Evolutionary conservation across 2,888 invertebrate genomes (phyloP).

Genomic region (Lissonota sp.): DNA sequence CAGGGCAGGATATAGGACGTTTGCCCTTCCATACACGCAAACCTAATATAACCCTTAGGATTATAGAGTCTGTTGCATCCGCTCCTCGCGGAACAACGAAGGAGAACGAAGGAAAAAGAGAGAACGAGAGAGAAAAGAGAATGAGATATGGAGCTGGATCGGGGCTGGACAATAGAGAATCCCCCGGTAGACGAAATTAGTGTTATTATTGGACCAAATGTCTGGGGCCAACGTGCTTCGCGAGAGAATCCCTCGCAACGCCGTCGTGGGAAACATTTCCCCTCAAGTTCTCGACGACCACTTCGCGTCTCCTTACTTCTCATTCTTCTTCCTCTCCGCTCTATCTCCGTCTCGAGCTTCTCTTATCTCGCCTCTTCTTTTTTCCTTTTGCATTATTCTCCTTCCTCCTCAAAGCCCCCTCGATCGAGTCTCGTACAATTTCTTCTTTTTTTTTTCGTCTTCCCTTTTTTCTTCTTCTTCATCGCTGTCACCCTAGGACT

Average conservation of each 20-base stretch:
- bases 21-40: constrained; percentile 56
- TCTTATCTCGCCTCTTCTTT: constrained; percentile 9
- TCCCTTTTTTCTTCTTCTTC: constrained; percentile 34
- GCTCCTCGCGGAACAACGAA: constrained; percentile 41
- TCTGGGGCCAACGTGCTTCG: constrained; percentile 75
- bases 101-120: constrained; percentile 42
- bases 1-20: constrained; percentile 52
- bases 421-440: constrained; percentile 34
- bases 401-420: constrained; percentile 26
- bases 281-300: constrained; percentile 54
- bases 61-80: constrained; percentile 66
- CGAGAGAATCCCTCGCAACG: constrained; percentile 55
- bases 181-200: constrained; percentile 82
- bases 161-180: constrained; percentile 79
- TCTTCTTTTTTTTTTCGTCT: constrained; percentile 21
- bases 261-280: constrained; percentile 78
- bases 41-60: constrained; percentile 57
- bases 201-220: constrained; percentile 83
- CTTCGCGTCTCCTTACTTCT: constrained; percentile 9
- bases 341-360: background rate
- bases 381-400: constrained; percentile 12
- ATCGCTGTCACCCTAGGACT: constrained; percentile 37
- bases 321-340: constrained; percentile 20
- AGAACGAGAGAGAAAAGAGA: constrained; percentile 39
- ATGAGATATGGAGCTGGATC: constrained; percentile 60